Conservation (phyloP, 1,140 invertebrate species). For the Drosophila pachea region DNA sequence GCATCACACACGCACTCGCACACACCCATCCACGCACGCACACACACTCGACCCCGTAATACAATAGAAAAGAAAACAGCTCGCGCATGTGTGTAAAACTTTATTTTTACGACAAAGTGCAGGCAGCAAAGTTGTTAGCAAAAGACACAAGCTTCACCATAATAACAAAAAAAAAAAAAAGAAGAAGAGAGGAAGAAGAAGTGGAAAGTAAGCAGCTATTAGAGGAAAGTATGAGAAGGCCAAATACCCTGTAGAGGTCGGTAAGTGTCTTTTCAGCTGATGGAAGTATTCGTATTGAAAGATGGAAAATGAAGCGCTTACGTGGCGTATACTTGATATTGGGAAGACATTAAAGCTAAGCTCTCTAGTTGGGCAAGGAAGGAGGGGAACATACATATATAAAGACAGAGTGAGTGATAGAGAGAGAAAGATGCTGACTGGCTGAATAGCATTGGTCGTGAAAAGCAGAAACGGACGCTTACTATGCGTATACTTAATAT, state of each 20-base stretch:
- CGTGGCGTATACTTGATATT: too few species aligned
- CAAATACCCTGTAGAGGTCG: conserved; percentile 17
- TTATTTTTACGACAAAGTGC: conserved; percentile 76
- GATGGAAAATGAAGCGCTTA: background rate
- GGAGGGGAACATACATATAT: too few species aligned
- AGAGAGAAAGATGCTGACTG: too few species aligned
- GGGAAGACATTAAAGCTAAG: too few species aligned
- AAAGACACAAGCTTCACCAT: conserved; percentile 50
- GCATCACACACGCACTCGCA: conserved; percentile 20
- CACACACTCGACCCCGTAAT: conserved; percentile 47
- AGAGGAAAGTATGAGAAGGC: background rate
- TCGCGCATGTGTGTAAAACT: conserved; percentile 73
- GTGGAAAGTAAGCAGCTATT: conserved; percentile 13
- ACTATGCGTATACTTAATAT: background rate
- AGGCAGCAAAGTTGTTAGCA: conserved; percentile 71
- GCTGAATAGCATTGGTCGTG: too few species aligned
- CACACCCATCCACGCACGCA: conserved; percentile 10
- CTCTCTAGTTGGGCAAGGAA: too few species aligned
- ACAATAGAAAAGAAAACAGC: conserved; percentile 66
- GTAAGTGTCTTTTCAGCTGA: background rate
- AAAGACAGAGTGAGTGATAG: too few species aligned
- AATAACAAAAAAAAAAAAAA: conserved; percentile 25
- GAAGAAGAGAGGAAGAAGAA: too few species aligned
- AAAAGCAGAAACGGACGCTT: too few species aligned
- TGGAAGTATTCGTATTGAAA: background rate